Percentiles rank a stretch among this genome's conserved stretches.
phyloP scores from a whole-genome alignment of 2,797 vertebrate genomes.

The Macroramphosus scolopax region DNA sequence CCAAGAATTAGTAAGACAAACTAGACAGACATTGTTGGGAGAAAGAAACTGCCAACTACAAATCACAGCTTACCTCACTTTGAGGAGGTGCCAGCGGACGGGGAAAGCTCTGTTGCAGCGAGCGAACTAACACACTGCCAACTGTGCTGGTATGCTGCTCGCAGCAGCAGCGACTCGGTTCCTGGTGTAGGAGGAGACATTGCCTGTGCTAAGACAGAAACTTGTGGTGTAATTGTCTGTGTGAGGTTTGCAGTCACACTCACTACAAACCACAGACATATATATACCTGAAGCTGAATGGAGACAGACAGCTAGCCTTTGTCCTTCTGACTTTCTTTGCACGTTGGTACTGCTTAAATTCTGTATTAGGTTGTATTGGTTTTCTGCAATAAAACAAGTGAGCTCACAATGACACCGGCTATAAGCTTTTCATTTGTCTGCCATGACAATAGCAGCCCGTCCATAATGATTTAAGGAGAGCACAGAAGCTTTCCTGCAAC shows the following conservation, averaged over 20 bases:
- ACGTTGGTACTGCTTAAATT: no score
- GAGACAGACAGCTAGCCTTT: no score
- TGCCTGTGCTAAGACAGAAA: slow-evolving; percentile 54
- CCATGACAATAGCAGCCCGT: no score
- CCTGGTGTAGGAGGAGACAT: slow-evolving; percentile 52
- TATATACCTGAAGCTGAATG: slow-evolving; percentile 15
- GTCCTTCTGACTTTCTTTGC: no score
- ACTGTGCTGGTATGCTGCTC: slow-evolving; percentile 31
- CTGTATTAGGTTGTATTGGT: no score
- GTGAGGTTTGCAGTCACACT: slow-evolving; percentile 41
- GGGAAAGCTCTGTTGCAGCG: slow-evolving; percentile 26
- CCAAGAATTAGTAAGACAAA: slow-evolving; percentile 16
- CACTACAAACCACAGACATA: slow-evolving; percentile 31
- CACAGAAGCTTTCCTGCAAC: no score
- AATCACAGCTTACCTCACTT: slow-evolving; percentile 60
- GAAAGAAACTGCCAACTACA: slow-evolving; percentile 15
- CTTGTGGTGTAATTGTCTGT: slow-evolving; percentile 16
- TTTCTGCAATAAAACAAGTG: no score
- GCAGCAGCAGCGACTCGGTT: slow-evolving; percentile 13
- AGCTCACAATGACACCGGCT: no score
- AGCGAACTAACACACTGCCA: slow-evolving; percentile 39
- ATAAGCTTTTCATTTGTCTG: no score
- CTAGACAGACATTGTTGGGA: slow-evolving; percentile 2
- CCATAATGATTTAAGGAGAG: no score
- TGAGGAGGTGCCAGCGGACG: slow-evolving; percentile 19